Conservation (phyloP, 1,140 invertebrate species). For the Neodiprion lecontei region DNA sequence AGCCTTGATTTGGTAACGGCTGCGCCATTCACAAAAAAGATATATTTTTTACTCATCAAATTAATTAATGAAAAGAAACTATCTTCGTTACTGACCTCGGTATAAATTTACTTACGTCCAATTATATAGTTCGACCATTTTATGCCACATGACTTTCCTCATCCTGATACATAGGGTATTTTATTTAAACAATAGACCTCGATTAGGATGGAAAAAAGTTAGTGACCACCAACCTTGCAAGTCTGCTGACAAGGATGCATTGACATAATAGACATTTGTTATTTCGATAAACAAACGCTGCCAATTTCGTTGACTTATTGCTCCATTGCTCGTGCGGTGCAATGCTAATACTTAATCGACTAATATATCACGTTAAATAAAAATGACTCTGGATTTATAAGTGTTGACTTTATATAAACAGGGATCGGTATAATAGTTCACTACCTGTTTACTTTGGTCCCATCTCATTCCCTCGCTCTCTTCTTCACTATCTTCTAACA, state of each 20-base stretch:
- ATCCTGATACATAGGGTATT: too few relatives aligned
- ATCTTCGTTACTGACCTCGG: too few relatives aligned
- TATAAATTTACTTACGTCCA: too few relatives aligned
- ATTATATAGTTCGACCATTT: too few relatives aligned
- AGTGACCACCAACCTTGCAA: too few relatives aligned
- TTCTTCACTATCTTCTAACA: neutral
- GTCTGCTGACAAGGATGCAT: neutral
- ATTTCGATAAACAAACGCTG: neutral
- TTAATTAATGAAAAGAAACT: too few relatives aligned
- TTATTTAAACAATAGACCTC: too few relatives aligned
- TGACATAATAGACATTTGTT: neutral
- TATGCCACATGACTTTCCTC: too few relatives aligned
- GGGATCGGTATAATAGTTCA: neutral
- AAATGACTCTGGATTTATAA: slow-evolving; percentile 4
- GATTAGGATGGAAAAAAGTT: too few relatives aligned
- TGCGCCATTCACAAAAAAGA: too few relatives aligned
- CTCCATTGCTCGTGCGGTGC: neutral
- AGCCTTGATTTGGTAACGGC: too few relatives aligned
- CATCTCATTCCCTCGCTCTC: neutral
- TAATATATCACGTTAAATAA: slow-evolving; percentile 29
- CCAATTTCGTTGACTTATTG: neutral
- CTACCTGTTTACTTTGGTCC: slow-evolving; percentile 2
- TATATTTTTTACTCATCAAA: too few relatives aligned
- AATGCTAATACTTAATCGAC: slow-evolving; percentile 9
- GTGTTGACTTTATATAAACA: neutral